These are phyloP conservation scores for Aramus guarauna DNA, from an alignment of 2,113 vertebrate genomes.

Conservation along the genomic window DNA sequence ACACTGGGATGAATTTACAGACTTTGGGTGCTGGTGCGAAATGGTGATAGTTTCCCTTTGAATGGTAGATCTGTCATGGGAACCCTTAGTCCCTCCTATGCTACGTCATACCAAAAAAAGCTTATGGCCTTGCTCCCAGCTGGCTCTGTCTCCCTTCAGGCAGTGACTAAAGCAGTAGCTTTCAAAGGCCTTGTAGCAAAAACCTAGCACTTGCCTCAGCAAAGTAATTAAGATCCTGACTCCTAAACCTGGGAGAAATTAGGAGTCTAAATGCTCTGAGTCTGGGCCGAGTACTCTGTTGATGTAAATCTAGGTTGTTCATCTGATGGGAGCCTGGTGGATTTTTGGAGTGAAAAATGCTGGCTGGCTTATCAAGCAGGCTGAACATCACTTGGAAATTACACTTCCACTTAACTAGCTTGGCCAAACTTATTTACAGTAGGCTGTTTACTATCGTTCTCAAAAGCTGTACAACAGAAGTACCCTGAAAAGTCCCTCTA, in stretches of 20 bases:
- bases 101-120: neutral
- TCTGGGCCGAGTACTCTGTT: neutral
- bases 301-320: neutral
- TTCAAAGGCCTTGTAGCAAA: neutral
- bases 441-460: neutral
- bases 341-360: neutral
- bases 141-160: neutral
- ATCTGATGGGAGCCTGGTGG: neutral
- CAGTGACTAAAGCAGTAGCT: neutral
- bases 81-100: neutral
- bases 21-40: accelerated
- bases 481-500: neutral
- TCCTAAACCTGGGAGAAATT: neutral
- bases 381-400: neutral
- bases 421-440: neutral
- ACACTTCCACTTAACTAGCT: neutral
- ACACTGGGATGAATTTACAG: neutral
- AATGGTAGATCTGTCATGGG: neutral
- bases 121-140: neutral
- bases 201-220: neutral
- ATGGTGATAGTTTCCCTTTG: neutral
- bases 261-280: neutral
- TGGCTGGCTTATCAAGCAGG: neutral
- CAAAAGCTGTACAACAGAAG: neutral
- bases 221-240: neutral